Evolutionary conservation across 2,797 vertebrate genomes (phyloP).

Genomic region (Lacerta viridis): DNA sequence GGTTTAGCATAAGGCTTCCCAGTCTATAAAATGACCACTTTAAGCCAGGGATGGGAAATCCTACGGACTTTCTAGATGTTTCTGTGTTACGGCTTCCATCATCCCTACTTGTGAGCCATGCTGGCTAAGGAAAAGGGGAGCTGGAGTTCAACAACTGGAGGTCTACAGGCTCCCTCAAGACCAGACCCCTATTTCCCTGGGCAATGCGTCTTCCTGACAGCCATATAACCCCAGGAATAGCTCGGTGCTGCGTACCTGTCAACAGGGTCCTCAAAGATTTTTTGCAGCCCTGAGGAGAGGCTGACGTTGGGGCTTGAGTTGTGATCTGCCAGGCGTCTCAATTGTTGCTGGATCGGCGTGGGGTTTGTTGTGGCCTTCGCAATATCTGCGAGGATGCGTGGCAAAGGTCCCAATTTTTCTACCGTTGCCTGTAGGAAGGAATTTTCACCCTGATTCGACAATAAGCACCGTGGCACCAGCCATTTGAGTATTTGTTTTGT

Average conservation of each 20-base stretch:
- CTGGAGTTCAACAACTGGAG: background rate
- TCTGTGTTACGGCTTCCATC: background rate
- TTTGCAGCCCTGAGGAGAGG: conserved; percentile 93
- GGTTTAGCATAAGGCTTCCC: background rate
- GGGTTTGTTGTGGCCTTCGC: conserved; percentile 89
- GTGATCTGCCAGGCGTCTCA: conserved; percentile 88
- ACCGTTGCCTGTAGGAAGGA: conserved; percentile 99
- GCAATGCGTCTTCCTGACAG: background rate
- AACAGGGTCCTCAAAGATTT: conserved; percentile 92
- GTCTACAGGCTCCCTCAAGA: background rate
- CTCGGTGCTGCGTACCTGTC: conserved; percentile 84
- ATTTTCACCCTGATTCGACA: conserved; percentile 97
- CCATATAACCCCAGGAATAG: background rate
- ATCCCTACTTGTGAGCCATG: background rate
- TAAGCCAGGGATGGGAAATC: background rate
- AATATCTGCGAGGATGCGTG: conserved; percentile 94
- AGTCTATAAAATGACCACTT: background rate
- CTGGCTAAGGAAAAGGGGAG: background rate
- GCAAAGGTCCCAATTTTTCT: conserved; percentile 94
- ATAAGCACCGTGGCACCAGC: conserved; percentile 83
- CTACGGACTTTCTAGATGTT: background rate
- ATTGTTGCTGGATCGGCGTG: conserved; percentile 88
- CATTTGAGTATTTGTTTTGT: conserved; percentile 61
- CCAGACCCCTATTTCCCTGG: background rate
- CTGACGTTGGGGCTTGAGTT: conserved; percentile 92